Evolutionary conservation across 2,888 invertebrate species (phyloP).

Genomic region (Lithophane socia): DNA sequence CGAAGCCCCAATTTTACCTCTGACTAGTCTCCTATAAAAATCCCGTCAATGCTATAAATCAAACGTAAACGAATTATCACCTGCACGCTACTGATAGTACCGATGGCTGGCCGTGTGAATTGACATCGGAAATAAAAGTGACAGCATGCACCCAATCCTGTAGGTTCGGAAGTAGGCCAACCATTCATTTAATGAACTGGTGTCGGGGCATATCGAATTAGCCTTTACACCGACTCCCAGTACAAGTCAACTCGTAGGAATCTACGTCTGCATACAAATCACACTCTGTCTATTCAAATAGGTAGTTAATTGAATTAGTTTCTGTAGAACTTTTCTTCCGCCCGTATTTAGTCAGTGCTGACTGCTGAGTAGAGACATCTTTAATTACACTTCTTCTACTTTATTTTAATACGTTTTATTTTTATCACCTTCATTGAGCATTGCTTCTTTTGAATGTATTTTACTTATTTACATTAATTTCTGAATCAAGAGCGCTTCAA

Average conservation of each 20-base stretch:
- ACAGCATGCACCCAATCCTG: conserved; percentile 66
- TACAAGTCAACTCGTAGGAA: conserved; percentile 33
- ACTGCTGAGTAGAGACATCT: not conserved
- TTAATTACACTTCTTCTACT: not conserved
- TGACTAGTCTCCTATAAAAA: conserved; percentile 1
- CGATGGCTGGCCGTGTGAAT: conserved; percentile 48
- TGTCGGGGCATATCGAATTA: conserved; percentile 61
- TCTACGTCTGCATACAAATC: conserved; percentile 55
- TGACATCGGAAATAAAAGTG: conserved; percentile 67
- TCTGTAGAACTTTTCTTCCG: conserved; percentile 8
- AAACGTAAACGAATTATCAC: conserved; percentile 39
- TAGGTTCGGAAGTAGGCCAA: conserved; percentile 63
- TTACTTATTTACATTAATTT: not conserved
- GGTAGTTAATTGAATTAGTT: conserved; percentile 33
- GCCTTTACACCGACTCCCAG: conserved; percentile 34
- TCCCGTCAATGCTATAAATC: conserved; percentile 39
- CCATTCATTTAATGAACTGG: conserved; percentile 66
- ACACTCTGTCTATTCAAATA: conserved; percentile 6
- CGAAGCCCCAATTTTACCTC: not conserved
- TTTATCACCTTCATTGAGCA: not conserved
- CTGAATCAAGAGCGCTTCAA: conserved; percentile 1
- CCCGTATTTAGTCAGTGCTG: conserved; percentile 3
- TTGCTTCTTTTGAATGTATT: not conserved
- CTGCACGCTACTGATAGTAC: conserved; percentile 29
- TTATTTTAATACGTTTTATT: not conserved